phyloP scores from a whole-genome alignment of 2,888 invertebrate species.

The Neoitamus cyanurus region DNA sequence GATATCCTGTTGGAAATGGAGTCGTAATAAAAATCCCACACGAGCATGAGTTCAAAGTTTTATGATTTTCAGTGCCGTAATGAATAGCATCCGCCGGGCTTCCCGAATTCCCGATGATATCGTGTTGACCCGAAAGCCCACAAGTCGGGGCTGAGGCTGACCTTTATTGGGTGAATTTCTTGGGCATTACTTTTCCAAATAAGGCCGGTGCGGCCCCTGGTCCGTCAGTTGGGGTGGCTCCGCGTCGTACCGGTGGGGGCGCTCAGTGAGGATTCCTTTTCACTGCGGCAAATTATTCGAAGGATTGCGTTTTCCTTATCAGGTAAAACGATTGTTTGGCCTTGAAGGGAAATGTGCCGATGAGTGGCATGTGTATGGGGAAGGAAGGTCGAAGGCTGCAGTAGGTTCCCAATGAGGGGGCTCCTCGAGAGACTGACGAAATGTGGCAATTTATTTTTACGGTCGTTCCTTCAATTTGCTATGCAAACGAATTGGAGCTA shows the following conservation, averaged over 20 bases:
- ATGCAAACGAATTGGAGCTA: slow-evolving; percentile 2
- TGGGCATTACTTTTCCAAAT: neutral
- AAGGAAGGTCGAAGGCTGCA: neutral
- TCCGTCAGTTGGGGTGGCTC: neutral
- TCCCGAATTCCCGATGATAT: slow-evolving; percentile 20
- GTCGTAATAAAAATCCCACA: slow-evolving; percentile 18
- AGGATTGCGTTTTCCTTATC: slow-evolving; percentile 34
- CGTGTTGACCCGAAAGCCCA: slow-evolving; percentile 19
- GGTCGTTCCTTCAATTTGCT: neutral
- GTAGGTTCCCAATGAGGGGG: neutral
- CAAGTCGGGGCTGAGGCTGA: slow-evolving; percentile 13
- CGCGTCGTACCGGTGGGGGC: neutral
- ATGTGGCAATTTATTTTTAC: slow-evolving; percentile 17
- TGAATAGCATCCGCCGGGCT: slow-evolving; percentile 25
- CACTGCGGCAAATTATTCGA: slow-evolving; percentile 14
- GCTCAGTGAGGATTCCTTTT: neutral
- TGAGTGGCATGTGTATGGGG: neutral
- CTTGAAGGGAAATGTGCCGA: slow-evolving; percentile 5
- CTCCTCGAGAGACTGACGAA: neutral
- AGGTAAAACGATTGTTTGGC: slow-evolving; percentile 15
- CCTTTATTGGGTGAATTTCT: neutral
- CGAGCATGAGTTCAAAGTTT: slow-evolving; percentile 30
- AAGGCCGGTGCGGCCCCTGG: neutral
- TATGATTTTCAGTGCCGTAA: slow-evolving; percentile 25
- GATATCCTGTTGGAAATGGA: slow-evolving; percentile 27